Evolutionary conservation across 2,113 vertebrate species (phyloP).

Genomic region (Hyaena hyaena): DNA sequence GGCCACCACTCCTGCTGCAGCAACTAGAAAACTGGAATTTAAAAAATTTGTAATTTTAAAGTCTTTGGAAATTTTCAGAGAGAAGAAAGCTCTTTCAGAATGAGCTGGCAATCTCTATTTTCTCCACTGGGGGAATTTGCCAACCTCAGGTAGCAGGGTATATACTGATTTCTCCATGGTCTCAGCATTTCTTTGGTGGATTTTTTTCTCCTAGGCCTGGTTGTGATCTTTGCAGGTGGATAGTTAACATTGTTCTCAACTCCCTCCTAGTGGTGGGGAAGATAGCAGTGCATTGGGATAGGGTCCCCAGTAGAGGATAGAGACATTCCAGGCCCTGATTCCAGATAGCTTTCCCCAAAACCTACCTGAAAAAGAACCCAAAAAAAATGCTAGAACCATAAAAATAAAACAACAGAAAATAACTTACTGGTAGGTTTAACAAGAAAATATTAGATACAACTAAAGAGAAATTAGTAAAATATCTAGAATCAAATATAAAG

Average conservation of each 20-base stretch:
- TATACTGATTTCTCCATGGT: background rate
- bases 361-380: background rate
- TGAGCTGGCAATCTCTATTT: background rate
- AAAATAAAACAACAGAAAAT: constrained; percentile 16
- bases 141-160: background rate
- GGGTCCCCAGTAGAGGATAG: background rate
- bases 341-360: background rate
- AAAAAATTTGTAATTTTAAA: background rate
- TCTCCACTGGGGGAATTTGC: background rate
- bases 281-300: background rate
- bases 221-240: background rate
- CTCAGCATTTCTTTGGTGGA: background rate
- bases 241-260: background rate
- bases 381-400: background rate
- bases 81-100: background rate
- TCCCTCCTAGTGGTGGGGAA: background rate
- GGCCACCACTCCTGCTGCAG: background rate
- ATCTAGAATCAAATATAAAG: background rate
- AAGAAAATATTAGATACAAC: background rate
- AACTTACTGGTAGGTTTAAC: background rate
- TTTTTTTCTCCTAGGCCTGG: background rate
- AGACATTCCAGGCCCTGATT: background rate
- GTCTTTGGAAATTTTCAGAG: too few species aligned
- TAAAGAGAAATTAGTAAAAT: background rate
- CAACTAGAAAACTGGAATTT: background rate